These are phyloP conservation scores for Ptilonorhynchus violaceus DNA, from an alignment of 2,113 vertebrate genomes.

Conservation along the genomic window DNA sequence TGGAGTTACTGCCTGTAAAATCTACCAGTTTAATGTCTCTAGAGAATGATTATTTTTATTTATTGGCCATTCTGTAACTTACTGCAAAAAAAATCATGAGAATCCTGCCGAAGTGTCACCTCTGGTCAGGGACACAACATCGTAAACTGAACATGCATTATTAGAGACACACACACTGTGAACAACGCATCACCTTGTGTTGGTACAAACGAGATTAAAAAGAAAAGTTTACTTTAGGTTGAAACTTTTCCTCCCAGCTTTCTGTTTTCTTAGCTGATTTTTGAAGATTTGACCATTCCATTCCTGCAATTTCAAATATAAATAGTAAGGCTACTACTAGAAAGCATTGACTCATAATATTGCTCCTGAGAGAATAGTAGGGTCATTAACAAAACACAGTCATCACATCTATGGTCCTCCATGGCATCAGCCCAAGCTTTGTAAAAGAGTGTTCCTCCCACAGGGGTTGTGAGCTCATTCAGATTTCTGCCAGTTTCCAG, in stretches of 20 bases:
- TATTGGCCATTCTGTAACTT: not conserved
- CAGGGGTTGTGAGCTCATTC: not conserved
- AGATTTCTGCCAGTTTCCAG: not conserved
- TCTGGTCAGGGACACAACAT: not conserved
- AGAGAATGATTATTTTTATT: not conserved
- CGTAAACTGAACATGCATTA: not conserved
- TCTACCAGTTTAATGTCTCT: not conserved
- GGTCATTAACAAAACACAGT: conserved; percentile 10
- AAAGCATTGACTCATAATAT: not conserved
- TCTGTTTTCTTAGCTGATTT: not conserved
- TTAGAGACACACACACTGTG: not conserved
- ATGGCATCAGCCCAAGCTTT: conserved; percentile 16
- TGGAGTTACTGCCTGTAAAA: not conserved
- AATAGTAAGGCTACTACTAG: not conserved
- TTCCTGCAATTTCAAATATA: not conserved
- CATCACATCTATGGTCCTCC: not conserved
- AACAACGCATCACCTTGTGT: not conserved
- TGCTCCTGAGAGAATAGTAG: not conserved
- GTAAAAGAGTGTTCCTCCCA: not conserved
- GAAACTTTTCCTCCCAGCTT: not conserved
- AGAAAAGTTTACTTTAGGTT: not conserved
- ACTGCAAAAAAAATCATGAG: not conserved
- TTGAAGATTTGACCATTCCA: not conserved
- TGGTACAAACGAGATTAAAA: not conserved
- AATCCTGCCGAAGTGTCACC: not conserved